phyloP scores from a whole-genome alignment of 2,888 invertebrate species.

The Eristalis intricaria region DNA sequence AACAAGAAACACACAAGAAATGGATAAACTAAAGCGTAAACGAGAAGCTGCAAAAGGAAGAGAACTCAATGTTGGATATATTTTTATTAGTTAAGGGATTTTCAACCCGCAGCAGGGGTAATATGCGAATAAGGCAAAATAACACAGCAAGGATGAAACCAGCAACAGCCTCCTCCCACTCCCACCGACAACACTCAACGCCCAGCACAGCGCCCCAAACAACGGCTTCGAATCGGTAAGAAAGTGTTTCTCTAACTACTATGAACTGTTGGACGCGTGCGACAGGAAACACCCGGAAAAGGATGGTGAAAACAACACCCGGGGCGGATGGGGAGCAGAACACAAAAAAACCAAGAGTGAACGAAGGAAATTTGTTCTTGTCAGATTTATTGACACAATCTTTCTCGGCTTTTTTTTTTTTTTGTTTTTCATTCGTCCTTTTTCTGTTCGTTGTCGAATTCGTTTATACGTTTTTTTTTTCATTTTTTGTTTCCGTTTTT shows the following conservation, averaged over 20 bases:
- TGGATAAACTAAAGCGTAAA: slow-evolving; percentile 38
- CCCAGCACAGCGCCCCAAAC: background rate
- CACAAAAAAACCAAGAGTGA: slow-evolving; percentile 32
- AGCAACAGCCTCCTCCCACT: slow-evolving; percentile 34
- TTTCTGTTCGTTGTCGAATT: slow-evolving; percentile 5
- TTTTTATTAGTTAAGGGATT: slow-evolving; percentile 67
- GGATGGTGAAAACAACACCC: slow-evolving; percentile 57
- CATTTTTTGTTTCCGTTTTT: background rate
- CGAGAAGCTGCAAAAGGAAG: slow-evolving; percentile 39
- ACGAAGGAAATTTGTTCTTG: slow-evolving; percentile 68
- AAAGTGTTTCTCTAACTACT: slow-evolving; percentile 57
- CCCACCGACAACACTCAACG: background rate
- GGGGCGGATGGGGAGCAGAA: background rate
- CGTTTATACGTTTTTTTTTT: slow-evolving; percentile 5
- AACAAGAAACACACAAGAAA: slow-evolving; percentile 20
- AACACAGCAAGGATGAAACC: slow-evolving; percentile 38
- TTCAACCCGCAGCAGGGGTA: slow-evolving; percentile 33
- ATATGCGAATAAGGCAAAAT: slow-evolving; percentile 37
- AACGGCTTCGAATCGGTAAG: slow-evolving; percentile 25
- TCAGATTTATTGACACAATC: slow-evolving; percentile 72
- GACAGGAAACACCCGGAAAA: slow-evolving; percentile 48
- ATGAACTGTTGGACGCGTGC: slow-evolving; percentile 67
- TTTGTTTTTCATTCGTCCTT: background rate
- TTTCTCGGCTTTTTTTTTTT: slow-evolving; percentile 40
- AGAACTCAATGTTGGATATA: slow-evolving; percentile 26